These are phyloP conservation scores for Folsomia manolachei DNA, from an alignment of 2,888 invertebrate species.

Conservation along the genomic window DNA sequence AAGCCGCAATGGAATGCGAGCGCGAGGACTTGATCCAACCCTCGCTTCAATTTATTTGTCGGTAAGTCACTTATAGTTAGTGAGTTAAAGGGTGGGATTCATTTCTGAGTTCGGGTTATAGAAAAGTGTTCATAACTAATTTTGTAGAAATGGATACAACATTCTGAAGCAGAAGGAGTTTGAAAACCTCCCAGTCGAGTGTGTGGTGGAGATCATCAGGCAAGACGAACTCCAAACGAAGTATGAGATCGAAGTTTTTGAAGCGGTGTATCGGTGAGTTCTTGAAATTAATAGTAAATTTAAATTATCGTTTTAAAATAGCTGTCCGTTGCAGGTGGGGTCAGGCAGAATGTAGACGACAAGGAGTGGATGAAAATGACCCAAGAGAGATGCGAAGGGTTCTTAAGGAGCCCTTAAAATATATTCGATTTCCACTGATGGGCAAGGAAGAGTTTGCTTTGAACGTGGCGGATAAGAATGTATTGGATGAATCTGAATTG, in stretches of 20 bases:
- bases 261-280: not conserved
- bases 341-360: not conserved
- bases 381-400: not conserved
- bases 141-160: not conserved
- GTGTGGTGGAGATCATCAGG: not conserved
- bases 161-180: not conserved
- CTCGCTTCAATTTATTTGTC: not conserved
- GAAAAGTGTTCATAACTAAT: not conserved
- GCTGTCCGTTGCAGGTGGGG: not conserved
- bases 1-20: not conserved
- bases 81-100: no score
- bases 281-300: no score
- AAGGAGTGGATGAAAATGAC: not conserved
- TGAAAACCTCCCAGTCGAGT: not conserved
- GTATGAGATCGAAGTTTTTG: not conserved
- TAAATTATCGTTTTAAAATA: not conserved
- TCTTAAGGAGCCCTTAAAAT: not conserved
- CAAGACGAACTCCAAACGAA: not conserved
- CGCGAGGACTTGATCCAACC: not conserved
- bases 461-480: not conserved
- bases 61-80: no score
- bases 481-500: not conserved
- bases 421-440: not conserved
- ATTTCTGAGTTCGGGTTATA: not conserved
- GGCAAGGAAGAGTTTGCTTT: not conserved